These are phyloP conservation scores for Drosophila tropicalis DNA, from an alignment of 1,140 invertebrate genomes.

Conservation along the genomic window DNA sequence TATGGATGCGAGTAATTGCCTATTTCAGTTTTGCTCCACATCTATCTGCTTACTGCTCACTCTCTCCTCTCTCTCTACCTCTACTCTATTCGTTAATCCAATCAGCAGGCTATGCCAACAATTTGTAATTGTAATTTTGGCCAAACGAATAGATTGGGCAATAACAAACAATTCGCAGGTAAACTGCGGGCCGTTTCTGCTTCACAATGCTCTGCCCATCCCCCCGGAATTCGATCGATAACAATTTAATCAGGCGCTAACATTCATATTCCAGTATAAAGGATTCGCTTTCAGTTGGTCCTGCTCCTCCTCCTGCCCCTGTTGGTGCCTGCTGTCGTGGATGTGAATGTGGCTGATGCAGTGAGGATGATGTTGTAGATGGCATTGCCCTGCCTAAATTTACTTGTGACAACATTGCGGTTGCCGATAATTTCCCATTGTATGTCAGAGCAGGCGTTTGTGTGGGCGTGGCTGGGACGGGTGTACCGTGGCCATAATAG, in stretches of 20 bases:
- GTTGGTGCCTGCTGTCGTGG: conserved; percentile 16
- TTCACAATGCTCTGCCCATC: neutral
- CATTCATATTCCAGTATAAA: conserved; percentile 82
- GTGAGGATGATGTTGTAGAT: conserved; percentile 19
- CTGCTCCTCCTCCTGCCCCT: conserved; percentile 12
- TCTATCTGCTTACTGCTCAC: conserved; percentile 29
- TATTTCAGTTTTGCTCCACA: neutral
- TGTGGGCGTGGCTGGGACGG: conserved; percentile 34
- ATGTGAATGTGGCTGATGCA: conserved; percentile 35
- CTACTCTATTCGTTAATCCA: conserved; percentile 33
- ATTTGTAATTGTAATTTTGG: conserved; percentile 76
- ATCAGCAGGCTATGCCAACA: conserved; percentile 57
- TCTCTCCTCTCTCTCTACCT: conserved; percentile 20
- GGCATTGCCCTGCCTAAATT: conserved; percentile 59
- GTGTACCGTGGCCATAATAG: conserved; percentile 65
- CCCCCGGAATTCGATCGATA: conserved; percentile 43
- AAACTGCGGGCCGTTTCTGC: neutral
- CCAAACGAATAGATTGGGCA: conserved; percentile 37
- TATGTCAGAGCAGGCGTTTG: conserved; percentile 51
- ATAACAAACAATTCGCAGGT: conserved; percentile 39
- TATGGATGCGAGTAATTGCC: conserved; percentile 56
- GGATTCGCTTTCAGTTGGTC: conserved; percentile 43
- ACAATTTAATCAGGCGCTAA: conserved; percentile 66
- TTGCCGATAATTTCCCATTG: conserved; percentile 77
- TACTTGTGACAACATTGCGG: conserved; percentile 78